Evolutionary conservation across 2,113 vertebrate species (phyloP).

Genomic region (Azemiops feae): DNA sequence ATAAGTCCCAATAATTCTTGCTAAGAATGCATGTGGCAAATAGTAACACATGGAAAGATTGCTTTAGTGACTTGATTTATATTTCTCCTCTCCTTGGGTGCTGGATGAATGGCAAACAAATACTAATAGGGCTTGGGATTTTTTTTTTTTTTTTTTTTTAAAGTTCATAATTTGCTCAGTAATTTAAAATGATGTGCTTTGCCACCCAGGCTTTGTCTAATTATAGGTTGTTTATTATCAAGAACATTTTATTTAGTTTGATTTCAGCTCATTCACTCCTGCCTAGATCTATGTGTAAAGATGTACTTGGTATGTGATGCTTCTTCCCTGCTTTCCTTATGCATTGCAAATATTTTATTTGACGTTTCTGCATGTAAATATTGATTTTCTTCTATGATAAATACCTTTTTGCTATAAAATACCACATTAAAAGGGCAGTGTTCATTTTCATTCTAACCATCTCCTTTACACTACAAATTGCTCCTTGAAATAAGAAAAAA

Average conservation of each 20-base stretch:
- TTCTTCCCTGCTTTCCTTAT: not conserved
- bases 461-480: not conserved
- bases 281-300: not conserved
- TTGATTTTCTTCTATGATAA: not conserved
- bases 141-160: not conserved
- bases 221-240: not conserved
- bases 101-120: not conserved
- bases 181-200: not conserved
- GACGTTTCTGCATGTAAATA: constrained; percentile 21
- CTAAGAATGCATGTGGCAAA: not conserved
- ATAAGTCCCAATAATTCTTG: not conserved
- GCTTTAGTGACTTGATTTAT: constrained; percentile 29
- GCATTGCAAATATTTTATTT: constrained; percentile 33
- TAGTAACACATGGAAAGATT: constrained; percentile 9
- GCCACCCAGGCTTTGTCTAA: not conserved
- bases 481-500: not conserved
- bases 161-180: not conserved
- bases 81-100: not conserved
- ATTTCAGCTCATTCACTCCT: not conserved
- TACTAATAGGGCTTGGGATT: not conserved
- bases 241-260: constrained; percentile 17
- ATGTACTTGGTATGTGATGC: not conserved
- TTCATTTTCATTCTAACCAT: not conserved
- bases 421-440: not conserved
- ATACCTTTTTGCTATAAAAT: constrained; percentile 10